Conservation (phyloP, 2,797 vertebrate genomes). For the Myioborus melanocephalus region DNA sequence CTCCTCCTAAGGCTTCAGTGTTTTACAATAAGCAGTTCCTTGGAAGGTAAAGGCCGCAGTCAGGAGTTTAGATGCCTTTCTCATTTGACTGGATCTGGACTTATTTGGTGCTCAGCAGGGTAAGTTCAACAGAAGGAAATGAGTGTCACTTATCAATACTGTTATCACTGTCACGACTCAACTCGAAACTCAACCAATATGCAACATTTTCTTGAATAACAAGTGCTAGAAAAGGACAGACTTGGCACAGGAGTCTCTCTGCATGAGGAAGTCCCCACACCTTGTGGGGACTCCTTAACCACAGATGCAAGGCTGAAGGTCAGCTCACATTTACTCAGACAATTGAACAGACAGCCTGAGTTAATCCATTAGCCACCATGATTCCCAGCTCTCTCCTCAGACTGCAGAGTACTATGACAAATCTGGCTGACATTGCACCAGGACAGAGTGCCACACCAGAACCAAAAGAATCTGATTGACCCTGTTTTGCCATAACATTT, state of each 20-base stretch:
- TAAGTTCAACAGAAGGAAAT: neutral
- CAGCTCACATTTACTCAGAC: neutral
- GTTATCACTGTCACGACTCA: neutral
- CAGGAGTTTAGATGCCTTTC: neutral
- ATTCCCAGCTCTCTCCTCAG: neutral
- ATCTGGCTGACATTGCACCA: neutral
- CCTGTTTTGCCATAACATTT: neutral
- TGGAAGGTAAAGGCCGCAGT: neutral
- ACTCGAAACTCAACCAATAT: neutral
- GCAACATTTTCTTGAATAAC: neutral
- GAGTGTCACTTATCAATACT: neutral
- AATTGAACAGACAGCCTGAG: neutral
- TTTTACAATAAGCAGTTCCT: neutral
- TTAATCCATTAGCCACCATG: neutral
- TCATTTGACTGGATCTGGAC: neutral
- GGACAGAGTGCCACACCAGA: neutral
- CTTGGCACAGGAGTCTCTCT: neutral
- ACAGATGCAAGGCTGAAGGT: neutral
- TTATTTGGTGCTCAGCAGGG: neutral
- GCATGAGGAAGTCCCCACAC: neutral
- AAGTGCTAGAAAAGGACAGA: neutral
- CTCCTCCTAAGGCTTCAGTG: neutral
- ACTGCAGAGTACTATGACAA: neutral
- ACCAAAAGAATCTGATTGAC: neutral
- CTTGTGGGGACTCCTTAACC: neutral